phyloP scores from a whole-genome alignment of 2,113 vertebrate genomes.

The Ovibos moschatus region DNA sequence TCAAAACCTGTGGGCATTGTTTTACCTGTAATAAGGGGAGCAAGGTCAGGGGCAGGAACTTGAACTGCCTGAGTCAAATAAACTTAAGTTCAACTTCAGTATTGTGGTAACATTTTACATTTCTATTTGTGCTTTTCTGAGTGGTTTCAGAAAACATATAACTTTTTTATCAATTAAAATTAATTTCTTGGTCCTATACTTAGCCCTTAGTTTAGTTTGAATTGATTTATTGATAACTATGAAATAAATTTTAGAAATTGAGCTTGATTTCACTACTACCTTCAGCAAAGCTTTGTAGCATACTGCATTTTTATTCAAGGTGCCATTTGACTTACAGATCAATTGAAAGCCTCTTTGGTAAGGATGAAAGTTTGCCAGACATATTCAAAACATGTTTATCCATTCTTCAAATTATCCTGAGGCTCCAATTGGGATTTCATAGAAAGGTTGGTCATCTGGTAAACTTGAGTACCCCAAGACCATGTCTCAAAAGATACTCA shows the following conservation, averaged over 20 bases:
- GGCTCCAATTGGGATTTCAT: not conserved
- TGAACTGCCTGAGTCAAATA: not conserved
- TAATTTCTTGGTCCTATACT: not conserved
- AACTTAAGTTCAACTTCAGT: not conserved
- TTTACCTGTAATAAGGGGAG: not conserved
- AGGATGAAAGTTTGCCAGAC: not conserved
- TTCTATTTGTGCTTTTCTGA: not conserved
- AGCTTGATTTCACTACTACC: not conserved
- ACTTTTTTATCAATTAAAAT: not conserved
- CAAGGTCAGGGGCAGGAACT: not conserved
- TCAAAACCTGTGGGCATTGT: not conserved
- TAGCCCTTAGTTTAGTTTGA: not conserved
- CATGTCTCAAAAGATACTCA: not conserved
- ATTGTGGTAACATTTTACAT: not conserved
- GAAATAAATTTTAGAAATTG: not conserved
- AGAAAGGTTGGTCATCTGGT: not conserved
- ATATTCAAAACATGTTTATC: not conserved
- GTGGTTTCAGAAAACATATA: not conserved
- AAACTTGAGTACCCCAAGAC: not conserved
- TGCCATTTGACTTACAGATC: not conserved
- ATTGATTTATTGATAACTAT: not conserved
- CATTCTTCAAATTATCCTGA: not conserved
- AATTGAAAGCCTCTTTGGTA: not conserved
- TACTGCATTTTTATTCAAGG: not conserved
- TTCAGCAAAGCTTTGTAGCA: not conserved